Evolutionary conservation across 2,113 vertebrate genomes (phyloP), one percentile per base, ranked within the genome.

Genomic region (Thymallus thymallus): DNA sequence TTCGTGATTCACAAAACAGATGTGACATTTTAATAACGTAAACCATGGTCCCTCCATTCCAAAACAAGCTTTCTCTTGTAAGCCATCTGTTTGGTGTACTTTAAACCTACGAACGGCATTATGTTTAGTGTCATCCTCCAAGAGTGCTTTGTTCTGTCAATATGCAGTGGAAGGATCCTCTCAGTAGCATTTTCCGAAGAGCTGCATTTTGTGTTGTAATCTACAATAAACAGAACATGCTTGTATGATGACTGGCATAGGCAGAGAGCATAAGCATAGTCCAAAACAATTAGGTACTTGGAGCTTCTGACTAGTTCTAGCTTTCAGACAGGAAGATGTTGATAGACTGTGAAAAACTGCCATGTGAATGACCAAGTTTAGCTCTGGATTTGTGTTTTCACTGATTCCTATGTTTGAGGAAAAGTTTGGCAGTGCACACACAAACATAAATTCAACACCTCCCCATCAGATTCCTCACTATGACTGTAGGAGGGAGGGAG

Each of bases 361-460:
- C 6, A 24, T 24, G 20, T 24, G 16, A 51, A 51, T 18, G 16
- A 46, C 12, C 30, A 14, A 32, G 64, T 35, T 66, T 20, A 41
- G 29, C 30, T 20, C 13, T 20, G 18, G 64, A 66, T 35, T 30
- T n/a, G 29, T 35, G 64, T 35, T 22, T 24, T 29, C 24, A 29
- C 62, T 72, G 45, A 46, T 69, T 72, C 78, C 64, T 72, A 41
- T 41, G 73, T 84, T 74, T 74, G 55, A 74, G 56, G 76, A 82
- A 75, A 83, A 71, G 67, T 76, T 55, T 61, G 65, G 71, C 84
- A 73, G 77, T 74, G 69, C 71, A 65, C 72, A 73, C 67, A 82
- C 84, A 87, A 89, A 83, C 76, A 89, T 81, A 91, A 92, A 91
- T 90, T 85, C 90, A 91, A 85, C 88, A 92, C 91, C 84, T 88